These are phyloP conservation scores for Ellobium chinense DNA, from an alignment of 2,888 invertebrate genomes.

Conservation along the genomic window DNA sequence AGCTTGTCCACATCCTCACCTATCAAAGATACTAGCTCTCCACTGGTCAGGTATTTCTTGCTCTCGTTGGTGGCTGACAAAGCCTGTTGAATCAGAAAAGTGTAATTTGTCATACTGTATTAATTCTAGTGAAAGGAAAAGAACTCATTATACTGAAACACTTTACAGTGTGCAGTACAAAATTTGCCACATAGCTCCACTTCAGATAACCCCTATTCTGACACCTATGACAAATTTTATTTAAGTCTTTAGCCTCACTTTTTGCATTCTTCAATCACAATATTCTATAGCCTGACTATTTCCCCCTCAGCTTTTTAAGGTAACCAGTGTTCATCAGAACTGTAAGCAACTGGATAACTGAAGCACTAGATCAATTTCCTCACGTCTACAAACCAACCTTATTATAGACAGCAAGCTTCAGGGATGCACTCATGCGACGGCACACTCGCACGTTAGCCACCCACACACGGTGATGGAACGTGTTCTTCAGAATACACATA, in stretches of 20 bases:
- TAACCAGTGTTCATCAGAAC: no score
- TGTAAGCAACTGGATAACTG: no score
- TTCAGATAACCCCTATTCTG: no score
- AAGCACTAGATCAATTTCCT: no score
- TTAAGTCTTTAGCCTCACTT: neutral
- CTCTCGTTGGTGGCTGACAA: slow-evolving; percentile 73
- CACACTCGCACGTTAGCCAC: neutral
- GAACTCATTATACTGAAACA: no score
- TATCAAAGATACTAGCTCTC: slow-evolving; percentile 78
- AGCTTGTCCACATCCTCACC: slow-evolving; percentile 77
- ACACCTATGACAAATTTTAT: no score
- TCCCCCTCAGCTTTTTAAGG: no score
- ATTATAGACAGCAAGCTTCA: slow-evolving; percentile 10
- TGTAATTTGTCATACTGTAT: neutral
- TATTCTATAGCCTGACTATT: no score
- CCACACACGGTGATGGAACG: neutral
- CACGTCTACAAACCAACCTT: slow-evolving; percentile 9
- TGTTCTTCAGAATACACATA: neutral
- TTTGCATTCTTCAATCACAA: neutral
- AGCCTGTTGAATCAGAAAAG: slow-evolving; percentile 55
- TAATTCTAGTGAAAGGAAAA: neutral
- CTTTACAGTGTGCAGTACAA: neutral
- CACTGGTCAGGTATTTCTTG: slow-evolving; percentile 71
- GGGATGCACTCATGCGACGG: neutral
- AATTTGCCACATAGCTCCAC: no score